Base-by-base conservation (phyloP, 37 sponge, comb jelly and placozoan genomes). In the Spongilla lacustris region DNA sequence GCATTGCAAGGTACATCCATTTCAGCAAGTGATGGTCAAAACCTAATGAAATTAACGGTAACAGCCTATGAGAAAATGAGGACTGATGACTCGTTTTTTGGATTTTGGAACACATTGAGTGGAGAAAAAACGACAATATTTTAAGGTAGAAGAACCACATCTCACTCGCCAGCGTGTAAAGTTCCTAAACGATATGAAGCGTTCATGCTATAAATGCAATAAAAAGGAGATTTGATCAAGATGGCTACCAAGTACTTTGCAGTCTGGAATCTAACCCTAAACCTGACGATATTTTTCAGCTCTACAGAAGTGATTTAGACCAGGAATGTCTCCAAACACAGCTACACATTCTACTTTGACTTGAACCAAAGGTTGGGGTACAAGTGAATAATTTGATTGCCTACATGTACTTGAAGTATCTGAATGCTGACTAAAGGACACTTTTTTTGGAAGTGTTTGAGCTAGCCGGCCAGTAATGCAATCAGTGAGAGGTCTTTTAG, bases 391-490 rank as follows among this genome's bases (percentile, higher is more conserved):
- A 46, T 46, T 4, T 46, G 46, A 4, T 46, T 81, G 31, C 88
- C 67, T 34, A 8, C 4, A 4, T 46, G 46, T 8, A 46, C 46
- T 37, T 46, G 46, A 46, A 46, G 46, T 46, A 4, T 46, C 46
- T 46, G 46, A 46, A 46, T 46, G 46, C 46, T 58, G 48, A 28
- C 13, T 74, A 89, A 83, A 50, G 48, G 83, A 26, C n/a, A n/a
- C n/a, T n/a, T n/a, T n/a, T n/a, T n/a, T 80, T 37, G 4, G 83
- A 84, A 27, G n/a, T 89, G 24, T 78, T 89, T 30, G 49, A 83
- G 26, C 84, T 83, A 9, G 80, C 90, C 90, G 9, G 84, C 89
- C 69, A 84, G 84, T 36, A 89, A 89, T 84, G 80, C 90, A 1
- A 11, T 80, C 68, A 89, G 85, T 71, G 84, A 89, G 72, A 83